A percentile compares a stretch with the other conserved stretches of the same genome.
Conservation (phyloP, 2,797 vertebrate species). For the Sandelia bainsii region DNA sequence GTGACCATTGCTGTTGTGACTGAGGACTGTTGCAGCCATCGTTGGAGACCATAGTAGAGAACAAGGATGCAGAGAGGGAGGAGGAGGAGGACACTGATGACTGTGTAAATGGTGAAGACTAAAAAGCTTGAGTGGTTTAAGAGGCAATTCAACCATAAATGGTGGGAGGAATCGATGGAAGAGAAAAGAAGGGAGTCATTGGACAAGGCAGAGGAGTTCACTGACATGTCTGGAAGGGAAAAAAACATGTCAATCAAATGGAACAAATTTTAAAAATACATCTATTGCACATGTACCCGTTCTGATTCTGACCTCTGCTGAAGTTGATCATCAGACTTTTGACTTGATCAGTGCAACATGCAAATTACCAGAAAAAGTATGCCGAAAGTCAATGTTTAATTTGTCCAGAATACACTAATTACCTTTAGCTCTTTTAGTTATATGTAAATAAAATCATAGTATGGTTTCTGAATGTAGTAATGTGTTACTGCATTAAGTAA, state of each 20-base stretch:
- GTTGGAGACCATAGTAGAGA: constrained; percentile 18
- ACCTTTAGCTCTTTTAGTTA: too few relatives aligned
- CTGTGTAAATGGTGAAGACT: background rate
- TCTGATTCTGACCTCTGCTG: too few relatives aligned
- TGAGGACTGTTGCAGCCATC: background rate
- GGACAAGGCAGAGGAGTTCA: background rate
- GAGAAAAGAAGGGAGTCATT: background rate
- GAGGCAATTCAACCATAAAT: background rate
- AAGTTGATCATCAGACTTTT: too few relatives aligned
- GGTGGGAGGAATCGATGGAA: background rate
- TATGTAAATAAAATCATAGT: too few relatives aligned
- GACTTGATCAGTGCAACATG: too few relatives aligned
- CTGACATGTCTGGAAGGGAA: constrained; percentile 27
- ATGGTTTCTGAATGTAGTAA: too few relatives aligned
- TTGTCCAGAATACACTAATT: too few relatives aligned
- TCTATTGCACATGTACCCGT: too few relatives aligned
- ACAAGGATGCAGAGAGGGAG: constrained; percentile 26
- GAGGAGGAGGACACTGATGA: background rate
- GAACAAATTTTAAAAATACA: too few relatives aligned
- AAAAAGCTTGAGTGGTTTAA: background rate
- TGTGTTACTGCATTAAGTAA: too few relatives aligned
- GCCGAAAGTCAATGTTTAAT: too few relatives aligned
- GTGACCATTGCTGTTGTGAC: background rate
- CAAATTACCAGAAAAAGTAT: too few relatives aligned
- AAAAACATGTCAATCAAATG: background rate